Conservation (phyloP, 2,113 vertebrate genomes). For the Cochlearius cochlearius region DNA sequence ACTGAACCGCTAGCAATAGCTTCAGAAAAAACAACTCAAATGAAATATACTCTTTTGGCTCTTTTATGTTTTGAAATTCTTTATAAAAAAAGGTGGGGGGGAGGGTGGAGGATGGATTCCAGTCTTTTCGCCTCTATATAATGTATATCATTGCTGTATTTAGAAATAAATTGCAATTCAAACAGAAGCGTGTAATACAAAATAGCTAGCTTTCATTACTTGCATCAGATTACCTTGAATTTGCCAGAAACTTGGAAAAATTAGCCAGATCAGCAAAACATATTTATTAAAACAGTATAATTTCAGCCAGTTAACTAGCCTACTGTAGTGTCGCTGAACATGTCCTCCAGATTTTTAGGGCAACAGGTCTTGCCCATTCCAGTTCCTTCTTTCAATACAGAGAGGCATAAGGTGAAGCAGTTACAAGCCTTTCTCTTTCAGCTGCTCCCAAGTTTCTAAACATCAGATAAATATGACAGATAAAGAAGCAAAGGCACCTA, state of each 20-base stretch:
- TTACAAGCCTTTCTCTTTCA: not conserved
- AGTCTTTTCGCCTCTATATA: not conserved
- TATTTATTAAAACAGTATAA: not conserved
- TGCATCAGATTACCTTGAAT: not conserved
- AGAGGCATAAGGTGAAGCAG: not conserved
- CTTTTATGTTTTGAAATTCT: not conserved
- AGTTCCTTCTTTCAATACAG: not conserved
- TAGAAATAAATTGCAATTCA: not conserved
- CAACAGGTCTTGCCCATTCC: not conserved
- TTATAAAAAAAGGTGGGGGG: rapidly evolving
- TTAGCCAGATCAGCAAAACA: not conserved
- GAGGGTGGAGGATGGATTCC: not conserved
- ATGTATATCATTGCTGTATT: not conserved
- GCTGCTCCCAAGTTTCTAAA: not conserved
- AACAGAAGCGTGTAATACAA: not conserved
- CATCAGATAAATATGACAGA: not conserved
- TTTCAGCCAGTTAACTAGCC: not conserved
- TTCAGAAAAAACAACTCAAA: not conserved
- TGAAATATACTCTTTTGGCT: not conserved
- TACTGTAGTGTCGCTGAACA: not conserved
- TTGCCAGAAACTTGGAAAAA: not conserved
- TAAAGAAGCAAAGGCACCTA: not conserved
- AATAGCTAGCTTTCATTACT: not conserved
- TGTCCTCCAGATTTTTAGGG: not conserved
- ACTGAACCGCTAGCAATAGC: not conserved